phyloP scores from a whole-genome alignment of 2,888 invertebrate species.

The Poecilobothrus nobilitatus region DNA sequence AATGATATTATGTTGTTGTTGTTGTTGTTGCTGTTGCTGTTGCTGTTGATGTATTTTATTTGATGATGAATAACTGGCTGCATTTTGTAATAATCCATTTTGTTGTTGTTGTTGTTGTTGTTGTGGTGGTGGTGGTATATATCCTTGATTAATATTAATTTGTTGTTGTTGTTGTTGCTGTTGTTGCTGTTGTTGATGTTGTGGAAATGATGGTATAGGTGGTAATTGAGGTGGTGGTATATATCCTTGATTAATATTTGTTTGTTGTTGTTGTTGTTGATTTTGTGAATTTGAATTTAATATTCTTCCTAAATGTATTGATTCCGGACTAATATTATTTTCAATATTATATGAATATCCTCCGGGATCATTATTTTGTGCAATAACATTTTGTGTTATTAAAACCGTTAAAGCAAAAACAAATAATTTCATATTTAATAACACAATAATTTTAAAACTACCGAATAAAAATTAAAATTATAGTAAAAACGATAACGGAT shows the following conservation, averaged over 20 bases:
- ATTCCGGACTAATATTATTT: neutral
- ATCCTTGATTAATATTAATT: no score
- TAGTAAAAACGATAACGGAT: no score
- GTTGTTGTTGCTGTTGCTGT: no score
- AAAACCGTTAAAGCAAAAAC: neutral
- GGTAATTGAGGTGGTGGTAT: neutral
- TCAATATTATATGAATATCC: constrained; percentile 6
- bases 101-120: no score
- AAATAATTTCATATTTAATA: neutral
- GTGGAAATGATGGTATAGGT: neutral
- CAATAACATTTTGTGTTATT: neutral
- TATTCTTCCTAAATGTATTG: neutral
- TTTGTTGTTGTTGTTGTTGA: neutral
- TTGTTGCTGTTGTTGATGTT: neutral
- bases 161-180: no score
- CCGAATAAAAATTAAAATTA: no score
- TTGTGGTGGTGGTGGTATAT: neutral
- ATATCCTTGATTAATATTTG: neutral
- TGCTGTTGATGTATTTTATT: no score
- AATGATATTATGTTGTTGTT: neutral
- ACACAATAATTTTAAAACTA: no score
- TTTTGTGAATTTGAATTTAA: constrained; percentile 2
- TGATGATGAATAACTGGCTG: neutral
- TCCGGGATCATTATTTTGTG: neutral
- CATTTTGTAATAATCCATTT: neutral